Conservation (phyloP, 2,113 vertebrate genomes). For the Arvicanthis niloticus region DNA sequence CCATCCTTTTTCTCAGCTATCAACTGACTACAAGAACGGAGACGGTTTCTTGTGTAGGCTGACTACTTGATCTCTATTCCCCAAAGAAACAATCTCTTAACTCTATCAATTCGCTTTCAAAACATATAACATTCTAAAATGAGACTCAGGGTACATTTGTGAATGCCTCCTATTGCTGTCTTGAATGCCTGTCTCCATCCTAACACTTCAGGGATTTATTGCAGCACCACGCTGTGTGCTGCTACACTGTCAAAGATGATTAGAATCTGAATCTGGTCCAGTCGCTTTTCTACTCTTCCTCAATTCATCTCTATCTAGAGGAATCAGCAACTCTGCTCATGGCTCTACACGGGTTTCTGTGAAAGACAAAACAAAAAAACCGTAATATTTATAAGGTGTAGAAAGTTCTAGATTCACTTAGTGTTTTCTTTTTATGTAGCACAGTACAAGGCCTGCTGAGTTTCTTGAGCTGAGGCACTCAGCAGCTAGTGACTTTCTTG, state of each 20-base stretch:
- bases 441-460: background rate
- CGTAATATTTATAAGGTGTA: background rate
- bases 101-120: background rate
- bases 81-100: background rate
- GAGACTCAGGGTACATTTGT: accelerated
- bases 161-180: background rate
- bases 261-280: background rate
- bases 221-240: background rate
- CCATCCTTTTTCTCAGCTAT: background rate
- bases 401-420: background rate
- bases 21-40: background rate
- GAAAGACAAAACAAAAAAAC: background rate
- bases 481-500: too few relatives aligned
- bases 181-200: background rate
- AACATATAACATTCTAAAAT: background rate
- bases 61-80: background rate
- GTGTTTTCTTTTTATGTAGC: background rate
- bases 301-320: background rate
- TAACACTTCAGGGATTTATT: background rate
- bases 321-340: background rate
- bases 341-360: background rate
- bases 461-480: background rate
- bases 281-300: background rate
- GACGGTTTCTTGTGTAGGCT: background rate
- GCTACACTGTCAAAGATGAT: background rate